These are phyloP conservation scores for Drosophila repleta DNA, from an alignment of 1,140 invertebrate species.

Conservation along the genomic window DNA sequence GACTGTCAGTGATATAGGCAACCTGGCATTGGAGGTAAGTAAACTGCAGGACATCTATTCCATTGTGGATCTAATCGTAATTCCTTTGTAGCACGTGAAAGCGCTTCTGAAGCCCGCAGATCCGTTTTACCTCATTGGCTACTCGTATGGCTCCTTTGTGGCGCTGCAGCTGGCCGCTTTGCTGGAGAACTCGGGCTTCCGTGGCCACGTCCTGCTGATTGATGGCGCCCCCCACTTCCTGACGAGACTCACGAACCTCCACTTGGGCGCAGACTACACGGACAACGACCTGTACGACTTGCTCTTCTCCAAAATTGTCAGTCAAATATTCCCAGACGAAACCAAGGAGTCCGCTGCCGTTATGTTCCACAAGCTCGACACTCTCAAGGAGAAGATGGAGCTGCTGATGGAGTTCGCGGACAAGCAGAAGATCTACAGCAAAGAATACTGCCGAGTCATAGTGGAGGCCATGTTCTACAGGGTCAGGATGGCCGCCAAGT, in stretches of 20 bases:
- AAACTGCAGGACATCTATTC: background rate
- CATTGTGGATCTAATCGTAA: background rate
- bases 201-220: slow-evolving; percentile 85
- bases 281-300: slow-evolving; percentile 85
- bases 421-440: slow-evolving; percentile 84
- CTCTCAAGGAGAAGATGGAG: slow-evolving; percentile 56
- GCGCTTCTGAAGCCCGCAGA: slow-evolving; percentile 85
- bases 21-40: slow-evolving; percentile 63
- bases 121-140: slow-evolving; percentile 87
- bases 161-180: slow-evolving; percentile 85
- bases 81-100: slow-evolving; percentile 84
- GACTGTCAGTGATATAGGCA: slow-evolving; percentile 58
- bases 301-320: slow-evolving; percentile 85
- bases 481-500: slow-evolving; percentile 85
- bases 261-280: slow-evolving; percentile 77
- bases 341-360: slow-evolving; percentile 85
- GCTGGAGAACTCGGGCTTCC: slow-evolving; percentile 86
- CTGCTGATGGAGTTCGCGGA: slow-evolving; percentile 67
- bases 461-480: slow-evolving; percentile 85
- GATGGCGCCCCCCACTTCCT: slow-evolving; percentile 87
- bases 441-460: slow-evolving; percentile 84
- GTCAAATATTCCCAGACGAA: slow-evolving; percentile 85
- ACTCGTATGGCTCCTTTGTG: slow-evolving; percentile 88
- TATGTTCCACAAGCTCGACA: slow-evolving; percentile 70
- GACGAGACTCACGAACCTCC: slow-evolving; percentile 83